Percentiles rank a stretch among this genome's conserved stretches.
Evolutionary conservation across 2,797 vertebrate genomes (phyloP).

Genomic region (Sorex maritimensis): DNA sequence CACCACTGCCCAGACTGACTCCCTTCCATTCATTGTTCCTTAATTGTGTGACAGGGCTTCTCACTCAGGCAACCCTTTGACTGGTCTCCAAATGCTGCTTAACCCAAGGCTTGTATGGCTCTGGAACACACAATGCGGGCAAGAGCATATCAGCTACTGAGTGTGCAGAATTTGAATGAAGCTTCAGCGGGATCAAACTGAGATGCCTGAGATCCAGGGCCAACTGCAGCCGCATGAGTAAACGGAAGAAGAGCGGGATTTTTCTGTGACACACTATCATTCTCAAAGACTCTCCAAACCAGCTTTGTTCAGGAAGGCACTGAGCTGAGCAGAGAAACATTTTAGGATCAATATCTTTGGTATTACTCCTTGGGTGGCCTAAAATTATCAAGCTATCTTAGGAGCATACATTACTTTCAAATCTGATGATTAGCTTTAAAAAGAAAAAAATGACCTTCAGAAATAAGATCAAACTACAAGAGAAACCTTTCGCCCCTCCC

Average conservation of each 20-base stretch:
- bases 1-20: neutral
- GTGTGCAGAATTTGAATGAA: slow-evolving; percentile 72
- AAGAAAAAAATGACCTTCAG: slow-evolving; percentile 25
- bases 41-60: slow-evolving; percentile 41
- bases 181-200: slow-evolving; percentile 80
- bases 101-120: slow-evolving; percentile 57
- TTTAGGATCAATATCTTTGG: slow-evolving; percentile 47
- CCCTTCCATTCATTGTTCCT: slow-evolving; percentile 13
- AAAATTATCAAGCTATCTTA: slow-evolving; percentile 49
- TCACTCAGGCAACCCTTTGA: slow-evolving; percentile 49
- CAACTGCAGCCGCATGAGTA: neutral
- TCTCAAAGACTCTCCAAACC: slow-evolving; percentile 51
- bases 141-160: slow-evolving; percentile 54
- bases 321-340: neutral
- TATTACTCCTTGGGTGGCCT: neutral
- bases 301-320: slow-evolving; percentile 22
- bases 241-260: slow-evolving; percentile 17
- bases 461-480: slow-evolving; percentile 39
- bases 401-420: neutral
- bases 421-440: slow-evolving; percentile 35
- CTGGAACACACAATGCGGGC: slow-evolving; percentile 64
- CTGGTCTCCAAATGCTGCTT: slow-evolving; percentile 66
- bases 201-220: slow-evolving; percentile 75
- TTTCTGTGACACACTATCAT: slow-evolving; percentile 29
- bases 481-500: neutral